phyloP scores from a whole-genome alignment of 2,888 invertebrate species.

The Glyphotaelius pellucidus region DNA sequence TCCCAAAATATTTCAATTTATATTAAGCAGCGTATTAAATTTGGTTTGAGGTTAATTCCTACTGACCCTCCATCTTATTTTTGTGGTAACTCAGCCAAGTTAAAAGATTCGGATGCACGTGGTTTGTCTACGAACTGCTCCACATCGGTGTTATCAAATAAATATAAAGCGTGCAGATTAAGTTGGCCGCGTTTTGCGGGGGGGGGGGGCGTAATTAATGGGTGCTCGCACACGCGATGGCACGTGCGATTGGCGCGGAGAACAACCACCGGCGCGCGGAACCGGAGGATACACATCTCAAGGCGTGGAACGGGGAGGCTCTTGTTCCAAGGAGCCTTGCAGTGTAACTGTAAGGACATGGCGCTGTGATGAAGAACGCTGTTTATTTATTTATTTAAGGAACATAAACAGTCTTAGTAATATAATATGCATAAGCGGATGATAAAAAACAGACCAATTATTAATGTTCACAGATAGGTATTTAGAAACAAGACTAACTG shows the following conservation, averaged over 20 bases:
- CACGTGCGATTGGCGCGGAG: conserved; percentile 46
- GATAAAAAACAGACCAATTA: too few relatives aligned
- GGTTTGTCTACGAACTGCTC: not conserved
- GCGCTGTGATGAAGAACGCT: not conserved
- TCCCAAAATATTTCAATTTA: not conserved
- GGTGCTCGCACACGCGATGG: conserved; percentile 46
- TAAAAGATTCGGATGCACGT: not conserved
- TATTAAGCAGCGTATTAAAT: not conserved
- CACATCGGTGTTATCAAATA: conserved; percentile 7
- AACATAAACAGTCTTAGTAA: too few relatives aligned
- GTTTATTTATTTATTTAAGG: too few relatives aligned
- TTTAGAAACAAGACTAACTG: too few relatives aligned
- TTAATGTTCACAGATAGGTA: too few relatives aligned
- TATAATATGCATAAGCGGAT: too few relatives aligned
- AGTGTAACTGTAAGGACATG: not conserved
- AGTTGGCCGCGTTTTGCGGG: conserved; percentile 31
- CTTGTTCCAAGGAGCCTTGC: not conserved
- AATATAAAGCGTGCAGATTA: conserved; percentile 46
- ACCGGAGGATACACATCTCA: conserved; percentile 43
- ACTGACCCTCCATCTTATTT: not conserved
- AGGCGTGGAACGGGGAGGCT: conserved; percentile 9
- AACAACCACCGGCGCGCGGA: conserved; percentile 31
- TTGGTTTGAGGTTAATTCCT: not conserved
- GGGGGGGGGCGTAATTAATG: conserved; percentile 29
- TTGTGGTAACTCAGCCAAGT: not conserved